A percentile compares a stretch with the other conserved stretches of the same genome.
Conservation (phyloP, 2,888 invertebrate species). For the Leptinotarsa rubiginosa region DNA sequence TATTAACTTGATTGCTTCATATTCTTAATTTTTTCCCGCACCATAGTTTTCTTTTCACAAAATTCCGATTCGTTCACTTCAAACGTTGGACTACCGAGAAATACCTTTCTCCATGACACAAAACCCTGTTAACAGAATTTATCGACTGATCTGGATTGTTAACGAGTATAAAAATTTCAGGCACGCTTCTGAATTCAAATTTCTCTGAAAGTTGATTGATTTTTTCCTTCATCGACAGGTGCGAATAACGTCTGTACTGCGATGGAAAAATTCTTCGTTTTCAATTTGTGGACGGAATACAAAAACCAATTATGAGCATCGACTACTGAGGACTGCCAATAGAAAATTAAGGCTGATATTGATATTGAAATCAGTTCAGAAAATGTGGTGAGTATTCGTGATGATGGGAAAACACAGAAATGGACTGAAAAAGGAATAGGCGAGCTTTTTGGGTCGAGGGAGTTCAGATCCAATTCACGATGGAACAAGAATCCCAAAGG, state of each 20-base stretch:
- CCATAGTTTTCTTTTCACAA: too few relatives aligned
- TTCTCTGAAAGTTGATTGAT: neutral
- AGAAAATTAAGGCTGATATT: neutral
- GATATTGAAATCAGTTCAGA: neutral
- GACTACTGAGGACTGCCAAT: neutral
- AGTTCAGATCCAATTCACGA: too few relatives aligned
- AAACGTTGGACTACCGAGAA: too few relatives aligned
- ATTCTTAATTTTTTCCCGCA: too few relatives aligned
- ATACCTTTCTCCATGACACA: too few relatives aligned
- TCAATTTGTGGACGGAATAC: neutral
- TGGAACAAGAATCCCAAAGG: too few relatives aligned
- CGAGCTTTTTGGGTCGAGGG: too few relatives aligned
- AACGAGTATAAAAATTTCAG: neutral
- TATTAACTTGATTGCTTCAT: too few relatives aligned
- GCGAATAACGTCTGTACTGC: neutral
- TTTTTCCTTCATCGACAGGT: neutral
- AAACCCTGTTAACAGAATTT: too few relatives aligned
- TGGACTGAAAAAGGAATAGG: neutral
- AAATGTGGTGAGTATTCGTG: neutral
- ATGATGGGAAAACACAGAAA: neutral
- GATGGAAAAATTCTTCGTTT: neutral
- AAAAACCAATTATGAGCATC: conserved; percentile 13
- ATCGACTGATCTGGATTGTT: too few relatives aligned
- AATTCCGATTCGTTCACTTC: too few relatives aligned
- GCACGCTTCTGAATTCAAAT: neutral